Base-by-base conservation (phyloP, 30 jellyfish, hydroid and myxozoan genomes). In the Aurelia aurita region DNA sequence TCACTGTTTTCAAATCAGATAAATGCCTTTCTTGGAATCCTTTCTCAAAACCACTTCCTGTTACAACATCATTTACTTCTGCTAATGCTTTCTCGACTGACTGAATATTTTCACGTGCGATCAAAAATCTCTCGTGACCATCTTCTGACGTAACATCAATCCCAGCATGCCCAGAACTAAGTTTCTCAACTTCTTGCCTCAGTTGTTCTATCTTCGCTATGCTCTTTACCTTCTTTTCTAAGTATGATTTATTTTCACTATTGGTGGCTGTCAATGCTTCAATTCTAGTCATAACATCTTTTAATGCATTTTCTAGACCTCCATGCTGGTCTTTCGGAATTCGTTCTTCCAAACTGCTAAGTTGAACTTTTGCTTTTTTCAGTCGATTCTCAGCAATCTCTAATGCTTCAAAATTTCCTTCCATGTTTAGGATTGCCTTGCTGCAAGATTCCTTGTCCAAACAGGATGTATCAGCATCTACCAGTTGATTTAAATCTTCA, bases 71-170 rank as follows among this genome's bases (percentile, higher is more conserved):
- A 21, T 28, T 13, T 13, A 77, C 9, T 10, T 58, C 72, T 28
- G 15, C 31, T 46, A 59, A 21, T 15, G 22, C n/a, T n/a, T 77
- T 32, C 39, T 32, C 64, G 45, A 51, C 79, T 59, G 44, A 23
- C 55, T 21, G 66, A 4, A 28, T 44, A 14, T 12, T 60, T 3
- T 39, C 71, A 18, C 47, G 15, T 35, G 79, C 54, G 3, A 16
- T 29, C 27, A 29, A 44, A 9, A 77, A 46, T 20, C 22, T 21
- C 44, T 39, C 79, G 34, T n/a, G 34, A 28, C 55, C 69, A 58
- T 58, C 66, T 3, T 60, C 66, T 21, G 79, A 58, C 22, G 62
- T 61, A 25, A 46, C 58, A 77, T 77, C 79, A 20, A 58, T 15
- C 10, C 35, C 27, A 5, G 62, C 59, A 59, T 5, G 7, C 26